Evolutionary conservation across 2,888 invertebrate genomes (phyloP).

Genomic region (Drosophila recens): DNA sequence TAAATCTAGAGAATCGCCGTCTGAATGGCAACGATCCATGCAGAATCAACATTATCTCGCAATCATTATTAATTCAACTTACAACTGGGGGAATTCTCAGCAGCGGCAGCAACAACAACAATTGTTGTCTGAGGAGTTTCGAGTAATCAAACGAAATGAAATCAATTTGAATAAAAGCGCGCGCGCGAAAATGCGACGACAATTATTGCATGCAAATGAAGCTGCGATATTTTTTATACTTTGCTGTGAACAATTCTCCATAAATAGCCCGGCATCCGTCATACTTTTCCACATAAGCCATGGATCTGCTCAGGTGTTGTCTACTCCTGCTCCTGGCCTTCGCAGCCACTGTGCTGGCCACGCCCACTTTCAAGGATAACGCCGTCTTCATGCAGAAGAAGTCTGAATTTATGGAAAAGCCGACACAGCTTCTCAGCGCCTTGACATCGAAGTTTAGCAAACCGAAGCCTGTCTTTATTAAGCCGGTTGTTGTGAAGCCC

Average conservation of each 20-base stretch:
- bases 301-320: conserved; percentile 58
- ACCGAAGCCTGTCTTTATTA: conserved; percentile 56
- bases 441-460: conserved; percentile 46
- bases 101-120: conserved; percentile 27
- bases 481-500: conserved; percentile 67
- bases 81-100: conserved; percentile 64
- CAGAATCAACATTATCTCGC: conserved; percentile 33
- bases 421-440: conserved; percentile 41
- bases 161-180: conserved; percentile 38
- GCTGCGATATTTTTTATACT: background rate
- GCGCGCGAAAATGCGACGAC: conserved; percentile 49
- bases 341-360: conserved; percentile 32
- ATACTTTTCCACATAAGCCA: conserved; percentile 40
- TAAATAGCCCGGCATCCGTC: conserved; percentile 54
- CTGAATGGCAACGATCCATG: conserved; percentile 61
- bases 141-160: conserved; percentile 25
- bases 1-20: conserved; percentile 46
- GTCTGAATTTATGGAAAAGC: conserved; percentile 35
- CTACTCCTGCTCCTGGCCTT: conserved; percentile 41
- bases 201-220: conserved; percentile 58
- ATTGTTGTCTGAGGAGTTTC: conserved; percentile 26
- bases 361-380: conserved; percentile 29
- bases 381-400: conserved; percentile 29
- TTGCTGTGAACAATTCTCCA: conserved; percentile 26
- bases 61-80: conserved; percentile 68